Evolutionary conservation across 2,113 vertebrate genomes (phyloP).

Genomic region (Ptychochromis oligacanthus): DNA sequence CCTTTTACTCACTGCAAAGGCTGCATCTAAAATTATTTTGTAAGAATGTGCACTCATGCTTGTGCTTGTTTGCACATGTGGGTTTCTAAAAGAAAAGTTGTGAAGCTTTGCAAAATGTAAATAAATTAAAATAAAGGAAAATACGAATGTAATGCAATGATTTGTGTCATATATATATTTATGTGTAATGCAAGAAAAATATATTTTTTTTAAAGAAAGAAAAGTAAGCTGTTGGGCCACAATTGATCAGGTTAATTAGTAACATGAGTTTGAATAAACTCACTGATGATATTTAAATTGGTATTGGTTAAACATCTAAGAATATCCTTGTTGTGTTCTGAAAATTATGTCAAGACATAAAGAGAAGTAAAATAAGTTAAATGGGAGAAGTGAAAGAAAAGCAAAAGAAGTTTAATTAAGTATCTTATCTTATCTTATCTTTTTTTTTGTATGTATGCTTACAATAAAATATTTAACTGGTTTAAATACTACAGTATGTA

Average conservation of each 20-base stretch:
- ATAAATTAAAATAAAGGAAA: too few relatives aligned
- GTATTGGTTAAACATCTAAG: not conserved
- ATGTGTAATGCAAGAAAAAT: not conserved
- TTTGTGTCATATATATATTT: too few relatives aligned
- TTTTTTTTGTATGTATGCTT: not conserved
- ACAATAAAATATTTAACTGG: not conserved
- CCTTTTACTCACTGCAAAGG: slow-evolving; percentile 18
- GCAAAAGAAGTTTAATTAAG: not conserved
- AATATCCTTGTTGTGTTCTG: not conserved
- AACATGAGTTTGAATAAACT: not conserved
- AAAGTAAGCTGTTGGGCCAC: not conserved
- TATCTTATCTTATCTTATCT: too few relatives aligned
- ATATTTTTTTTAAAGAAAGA: too few relatives aligned
- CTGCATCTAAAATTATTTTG: not conserved
- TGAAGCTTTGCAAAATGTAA: not conserved
- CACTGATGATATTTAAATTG: not conserved
- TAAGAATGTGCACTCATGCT: not conserved
- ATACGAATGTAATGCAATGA: too few relatives aligned
- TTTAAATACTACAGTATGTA: slow-evolving; percentile 5
- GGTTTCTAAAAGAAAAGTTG: not conserved
- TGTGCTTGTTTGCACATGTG: not conserved
- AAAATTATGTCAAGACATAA: not conserved
- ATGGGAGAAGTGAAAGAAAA: not conserved
- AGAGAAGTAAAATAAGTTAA: not conserved
- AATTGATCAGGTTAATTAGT: not conserved